phyloP scores from a whole-genome alignment of 2,888 invertebrate species.

The Conchocele bisecta region DNA sequence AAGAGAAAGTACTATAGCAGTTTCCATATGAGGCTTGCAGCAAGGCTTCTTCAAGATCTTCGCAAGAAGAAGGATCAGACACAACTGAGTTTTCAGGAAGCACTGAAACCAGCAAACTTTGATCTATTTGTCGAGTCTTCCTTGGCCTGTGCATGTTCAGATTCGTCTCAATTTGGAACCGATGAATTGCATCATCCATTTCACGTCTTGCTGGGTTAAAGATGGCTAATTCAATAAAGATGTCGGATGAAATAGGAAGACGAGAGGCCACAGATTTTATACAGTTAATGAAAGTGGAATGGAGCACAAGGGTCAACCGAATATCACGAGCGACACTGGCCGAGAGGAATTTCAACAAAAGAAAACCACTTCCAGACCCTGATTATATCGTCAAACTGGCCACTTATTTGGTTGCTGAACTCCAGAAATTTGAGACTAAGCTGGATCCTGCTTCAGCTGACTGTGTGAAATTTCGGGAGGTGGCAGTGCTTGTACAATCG shows the following conservation, averaged over 20 bases:
- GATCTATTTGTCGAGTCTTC: conserved; percentile 12
- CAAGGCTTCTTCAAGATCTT: conserved; percentile 10
- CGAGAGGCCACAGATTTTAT: conserved; percentile 10
- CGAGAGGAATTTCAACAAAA: conserved; percentile 12
- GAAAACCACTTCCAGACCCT: conserved; percentile 14
- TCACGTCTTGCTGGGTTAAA: conserved; percentile 4
- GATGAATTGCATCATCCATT: conserved; percentile 7
- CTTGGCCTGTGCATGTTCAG: conserved; percentile 11
- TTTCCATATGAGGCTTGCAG: conserved; percentile 21
- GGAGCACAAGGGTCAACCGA: conserved; percentile 10
- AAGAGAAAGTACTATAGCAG: conserved; percentile 13
- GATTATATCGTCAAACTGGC: conserved; percentile 14
- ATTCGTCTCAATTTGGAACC: background rate
- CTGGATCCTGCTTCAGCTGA: conserved; percentile 13
- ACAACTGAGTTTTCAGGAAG: background rate
- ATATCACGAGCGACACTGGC: conserved; percentile 9
- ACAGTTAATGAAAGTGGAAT: conserved; percentile 13
- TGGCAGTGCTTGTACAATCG: conserved; percentile 11
- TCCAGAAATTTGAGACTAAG: background rate
- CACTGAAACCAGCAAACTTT: conserved; percentile 7
- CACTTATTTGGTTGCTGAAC: conserved; percentile 7
- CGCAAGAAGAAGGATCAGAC: conserved; percentile 10
- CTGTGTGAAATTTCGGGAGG: conserved; percentile 2
- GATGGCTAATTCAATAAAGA: conserved; percentile 6
- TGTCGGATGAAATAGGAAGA: conserved; percentile 2